Evolutionary conservation across 37 sponge, comb jelly and placozoan species (phyloP), one percentile per base, ranked within the genome.

Genomic region (Mnemiopsis leidyi): DNA sequence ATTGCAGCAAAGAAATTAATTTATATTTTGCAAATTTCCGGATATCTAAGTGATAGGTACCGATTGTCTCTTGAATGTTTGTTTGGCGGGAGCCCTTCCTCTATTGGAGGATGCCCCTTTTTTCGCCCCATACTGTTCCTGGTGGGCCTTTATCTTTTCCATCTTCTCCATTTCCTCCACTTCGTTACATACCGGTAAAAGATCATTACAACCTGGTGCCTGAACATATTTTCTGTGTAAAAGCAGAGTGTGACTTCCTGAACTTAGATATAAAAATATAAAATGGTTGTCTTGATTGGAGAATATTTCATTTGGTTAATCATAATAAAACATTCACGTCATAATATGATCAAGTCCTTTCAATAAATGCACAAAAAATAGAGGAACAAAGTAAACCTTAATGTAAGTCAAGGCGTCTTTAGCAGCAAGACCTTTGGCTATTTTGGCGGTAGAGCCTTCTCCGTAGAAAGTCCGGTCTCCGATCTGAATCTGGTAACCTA

Each of bases 131-230:
- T 31, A 31, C 36, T 34, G 34, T 34, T 77, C 79, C 79, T 77
- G 79, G 36, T 13, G 18, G 0, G 26, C 79, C 18, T 77, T 77
- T 21, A 77, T 32, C 26, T 21, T 36, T 36, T 77, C 79, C 34
- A 77, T 32, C 79, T 77, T 77, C 79, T 77, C 33, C 79, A 77
- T 77, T 20, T 77, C 79, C 79, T 13, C 18, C 32, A 31, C 26
- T 36, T 34, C 79, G 79, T 77, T 32, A 77, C 79, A 77, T 36
- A 77, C 79, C 1, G 26, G 26, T 32, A 16, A 5, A 2, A 77
- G 36, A 32, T 77, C 79, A 31, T 77, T 36, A 77, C 79, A 77
- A 26, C 79, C 79, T 32, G 79, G 79, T 9, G 79, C 79, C 79
- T 77, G 79, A 28, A 48, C n/a, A n/a, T n/a, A n/a, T n/a, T n/a